Conservation (phyloP, 2,888 invertebrate genomes). For the Tetheella fluctuosa region DNA sequence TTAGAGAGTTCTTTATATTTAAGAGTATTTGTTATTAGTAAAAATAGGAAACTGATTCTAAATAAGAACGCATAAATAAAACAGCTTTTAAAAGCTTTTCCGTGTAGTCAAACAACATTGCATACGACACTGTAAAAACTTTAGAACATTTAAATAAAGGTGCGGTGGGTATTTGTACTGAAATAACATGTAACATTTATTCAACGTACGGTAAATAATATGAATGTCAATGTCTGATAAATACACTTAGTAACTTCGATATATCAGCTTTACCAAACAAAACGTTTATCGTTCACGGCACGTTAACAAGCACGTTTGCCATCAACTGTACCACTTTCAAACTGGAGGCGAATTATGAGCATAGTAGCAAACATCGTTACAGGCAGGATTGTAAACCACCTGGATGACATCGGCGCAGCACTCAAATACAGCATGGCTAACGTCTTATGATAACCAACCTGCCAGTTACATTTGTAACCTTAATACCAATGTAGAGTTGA, state of each 20-base stretch:
- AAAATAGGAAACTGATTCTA: neutral
- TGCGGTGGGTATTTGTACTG: constrained; percentile 13
- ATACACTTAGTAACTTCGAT: neutral
- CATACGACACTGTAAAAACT: neutral
- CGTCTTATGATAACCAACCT: too few relatives aligned
- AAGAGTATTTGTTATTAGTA: neutral
- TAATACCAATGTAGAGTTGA: too few relatives aligned
- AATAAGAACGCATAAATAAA: neutral
- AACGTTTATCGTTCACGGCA: too few relatives aligned
- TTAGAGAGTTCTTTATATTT: too few relatives aligned
- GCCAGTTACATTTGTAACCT: too few relatives aligned
- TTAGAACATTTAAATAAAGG: constrained; percentile 6
- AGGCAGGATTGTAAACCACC: too few relatives aligned
- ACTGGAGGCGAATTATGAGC: too few relatives aligned
- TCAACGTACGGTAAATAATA: neutral
- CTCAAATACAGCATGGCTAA: too few relatives aligned
- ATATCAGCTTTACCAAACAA: neutral
- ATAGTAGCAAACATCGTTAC: too few relatives aligned
- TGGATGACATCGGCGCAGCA: too few relatives aligned
- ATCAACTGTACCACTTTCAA: too few relatives aligned
- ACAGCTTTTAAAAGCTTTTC: constrained; percentile 13
- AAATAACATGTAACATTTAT: neutral
- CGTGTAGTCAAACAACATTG: constrained; percentile 13
- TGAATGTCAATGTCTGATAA: neutral
- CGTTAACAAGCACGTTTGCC: too few relatives aligned